phyloP scores from a whole-genome alignment of 2,113 vertebrate species.

The Oreotrochilus melanogaster region DNA sequence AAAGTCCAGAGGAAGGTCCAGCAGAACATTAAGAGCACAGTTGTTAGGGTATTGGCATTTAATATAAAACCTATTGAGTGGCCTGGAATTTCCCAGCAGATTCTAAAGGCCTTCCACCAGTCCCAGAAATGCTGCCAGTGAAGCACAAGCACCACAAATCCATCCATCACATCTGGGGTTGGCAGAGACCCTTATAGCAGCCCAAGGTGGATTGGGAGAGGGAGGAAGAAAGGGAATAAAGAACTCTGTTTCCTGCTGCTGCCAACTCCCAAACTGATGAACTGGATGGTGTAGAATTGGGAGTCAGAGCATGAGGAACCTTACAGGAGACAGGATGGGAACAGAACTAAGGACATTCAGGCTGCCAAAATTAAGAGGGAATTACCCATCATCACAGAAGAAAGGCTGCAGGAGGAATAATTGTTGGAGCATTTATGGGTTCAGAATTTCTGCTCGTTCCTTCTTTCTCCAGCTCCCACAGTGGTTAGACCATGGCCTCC shows the following conservation, averaged over 20 bases:
- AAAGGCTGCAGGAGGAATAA: not conserved
- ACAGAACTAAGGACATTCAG: fast-evolving
- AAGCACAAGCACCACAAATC: not conserved
- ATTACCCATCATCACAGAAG: not conserved
- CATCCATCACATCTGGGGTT: not conserved
- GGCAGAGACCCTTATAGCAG: not conserved
- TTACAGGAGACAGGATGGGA: not conserved
- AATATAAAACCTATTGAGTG: not conserved
- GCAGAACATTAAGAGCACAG: not conserved
- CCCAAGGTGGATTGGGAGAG: not conserved
- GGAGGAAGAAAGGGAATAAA: fast-evolving
- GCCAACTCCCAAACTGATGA: not conserved
- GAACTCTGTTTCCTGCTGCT: not conserved
- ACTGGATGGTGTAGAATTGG: fast-evolving
- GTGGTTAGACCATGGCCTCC: fast-evolving
- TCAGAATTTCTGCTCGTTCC: not conserved
- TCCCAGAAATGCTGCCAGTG: not conserved
- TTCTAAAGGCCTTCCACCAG: not conserved
- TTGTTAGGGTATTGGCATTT: not conserved
- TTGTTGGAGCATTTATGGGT: not conserved
- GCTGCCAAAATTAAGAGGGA: fast-evolving
- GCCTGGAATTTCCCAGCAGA: not conserved
- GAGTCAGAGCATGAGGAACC: fast-evolving
- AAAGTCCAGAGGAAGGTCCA: not conserved
- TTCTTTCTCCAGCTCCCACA: not conserved